A percentile compares a stretch with the other conserved stretches of the same genome.
phyloP scores from a whole-genome alignment of 2,113 vertebrate species.

The Scophthalmus maximus region DNA sequence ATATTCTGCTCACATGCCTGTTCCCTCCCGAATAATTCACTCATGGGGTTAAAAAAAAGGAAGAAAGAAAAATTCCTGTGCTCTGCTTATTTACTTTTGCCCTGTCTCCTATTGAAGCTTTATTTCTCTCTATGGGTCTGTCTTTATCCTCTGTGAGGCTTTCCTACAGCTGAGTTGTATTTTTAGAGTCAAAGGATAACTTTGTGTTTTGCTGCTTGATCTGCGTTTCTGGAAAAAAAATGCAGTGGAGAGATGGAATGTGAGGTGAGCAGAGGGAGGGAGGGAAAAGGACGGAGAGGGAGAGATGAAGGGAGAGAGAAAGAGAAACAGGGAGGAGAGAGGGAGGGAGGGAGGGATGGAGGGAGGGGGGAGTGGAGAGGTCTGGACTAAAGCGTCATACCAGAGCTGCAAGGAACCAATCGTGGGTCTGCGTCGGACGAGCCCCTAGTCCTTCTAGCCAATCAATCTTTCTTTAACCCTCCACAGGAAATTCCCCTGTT shows the following conservation, averaged over 20 bases:
- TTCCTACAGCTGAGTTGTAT: constrained; percentile 67
- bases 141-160: constrained; percentile 67
- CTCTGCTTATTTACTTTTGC: constrained; percentile 36
- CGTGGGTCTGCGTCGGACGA: constrained; percentile 62
- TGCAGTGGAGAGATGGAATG: constrained; percentile 75
- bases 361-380: constrained; percentile 33
- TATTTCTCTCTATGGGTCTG: constrained; percentile 17
- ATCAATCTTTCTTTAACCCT: constrained; percentile 62
- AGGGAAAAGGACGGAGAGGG: constrained; percentile 28
- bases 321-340: constrained; percentile 5
- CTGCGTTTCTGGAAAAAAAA: constrained; percentile 68
- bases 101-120: constrained; percentile 36
- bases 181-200: constrained; percentile 79
- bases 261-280: constrained; percentile 66
- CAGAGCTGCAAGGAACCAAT: constrained; percentile 72
- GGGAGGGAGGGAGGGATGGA: constrained; percentile 31
- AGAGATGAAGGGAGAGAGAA: constrained; percentile 6
- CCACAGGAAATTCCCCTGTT: constrained; percentile 78
- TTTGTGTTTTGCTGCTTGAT: constrained; percentile 79
- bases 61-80: neutral
- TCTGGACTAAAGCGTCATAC: constrained; percentile 76
- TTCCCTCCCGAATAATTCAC: constrained; percentile 48
- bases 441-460: constrained; percentile 74
- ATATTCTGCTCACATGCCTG: constrained; percentile 57
- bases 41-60: neutral